Evolutionary conservation across 2,888 invertebrate genomes (phyloP).

Genomic region (Parnassius apollo): DNA sequence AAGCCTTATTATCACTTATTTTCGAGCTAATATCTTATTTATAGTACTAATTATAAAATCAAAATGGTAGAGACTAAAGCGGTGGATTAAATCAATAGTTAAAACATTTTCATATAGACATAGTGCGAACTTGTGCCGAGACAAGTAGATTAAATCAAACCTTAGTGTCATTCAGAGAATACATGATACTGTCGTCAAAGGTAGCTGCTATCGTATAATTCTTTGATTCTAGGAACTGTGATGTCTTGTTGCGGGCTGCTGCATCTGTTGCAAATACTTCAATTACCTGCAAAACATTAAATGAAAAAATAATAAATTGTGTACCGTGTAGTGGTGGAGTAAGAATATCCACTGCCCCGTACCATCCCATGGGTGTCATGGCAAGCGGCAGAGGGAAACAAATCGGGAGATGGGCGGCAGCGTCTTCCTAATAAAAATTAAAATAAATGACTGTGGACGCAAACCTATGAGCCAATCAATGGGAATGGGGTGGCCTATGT

Average conservation of each 20-base stretch:
- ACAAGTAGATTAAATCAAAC: neutral
- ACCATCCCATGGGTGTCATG: no score
- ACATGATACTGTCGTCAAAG: conserved; percentile 57
- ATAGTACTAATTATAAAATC: neutral
- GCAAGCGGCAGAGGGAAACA: no score
- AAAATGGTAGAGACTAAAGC: conserved; percentile 4
- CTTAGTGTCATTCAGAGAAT: conserved; percentile 39
- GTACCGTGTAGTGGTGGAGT: no score
- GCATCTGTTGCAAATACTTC: conserved; percentile 56
- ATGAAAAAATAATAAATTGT: no score
- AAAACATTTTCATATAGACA: neutral
- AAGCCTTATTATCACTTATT: conserved; percentile 11
- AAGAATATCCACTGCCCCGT: no score
- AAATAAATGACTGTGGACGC: no score
- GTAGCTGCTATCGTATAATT: conserved; percentile 64
- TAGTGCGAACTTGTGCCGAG: neutral
- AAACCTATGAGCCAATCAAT: no score
- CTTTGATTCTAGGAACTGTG: conserved; percentile 49
- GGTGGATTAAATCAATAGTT: conserved; percentile 22
- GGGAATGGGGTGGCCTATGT: no score
- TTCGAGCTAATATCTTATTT: conserved; percentile 1
- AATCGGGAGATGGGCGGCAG: no score
- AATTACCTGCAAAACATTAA: conserved; percentile 47
- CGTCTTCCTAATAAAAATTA: no score
- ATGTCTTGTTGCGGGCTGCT: conserved; percentile 51